Conservation (phyloP, 2,888 invertebrate genomes). For the Cerastis rubricosa region DNA sequence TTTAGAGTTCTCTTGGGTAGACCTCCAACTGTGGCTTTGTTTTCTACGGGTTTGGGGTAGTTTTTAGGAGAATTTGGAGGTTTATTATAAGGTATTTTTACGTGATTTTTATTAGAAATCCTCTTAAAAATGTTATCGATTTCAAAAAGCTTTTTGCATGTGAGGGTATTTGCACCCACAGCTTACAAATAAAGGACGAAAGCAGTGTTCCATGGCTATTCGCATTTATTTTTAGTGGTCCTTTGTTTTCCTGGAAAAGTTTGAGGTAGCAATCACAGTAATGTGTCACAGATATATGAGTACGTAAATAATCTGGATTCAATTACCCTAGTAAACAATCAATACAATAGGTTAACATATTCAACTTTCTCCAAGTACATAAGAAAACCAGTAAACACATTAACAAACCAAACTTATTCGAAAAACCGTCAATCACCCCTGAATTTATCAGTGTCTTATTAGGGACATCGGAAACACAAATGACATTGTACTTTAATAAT, state of each 20-base stretch:
- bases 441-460: slow-evolving; percentile 13
- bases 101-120: not conserved
- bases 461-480: slow-evolving; percentile 36
- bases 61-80: slow-evolving; percentile 11
- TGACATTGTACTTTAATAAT: slow-evolving; percentile 41
- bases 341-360: not conserved
- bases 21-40: slow-evolving; percentile 43
- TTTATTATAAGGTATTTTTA: not conserved
- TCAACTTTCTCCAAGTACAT: not conserved
- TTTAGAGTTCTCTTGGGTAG: slow-evolving; percentile 61
- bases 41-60: slow-evolving; percentile 26
- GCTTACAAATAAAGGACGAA: not conserved
- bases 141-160: not conserved
- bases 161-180: not conserved
- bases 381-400: slow-evolving; percentile 23
- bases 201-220: no score
- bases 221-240: not conserved
- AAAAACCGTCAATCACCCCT: slow-evolving; percentile 17
- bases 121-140: not conserved
- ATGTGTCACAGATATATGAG: not conserved
- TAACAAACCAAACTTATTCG: slow-evolving; percentile 15
- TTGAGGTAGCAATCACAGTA: not conserved
- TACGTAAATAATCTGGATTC: not conserved
- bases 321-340: slow-evolving; percentile 1
- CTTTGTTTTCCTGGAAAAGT: not conserved